Conservation (phyloP, 2,888 invertebrate species). For the Sinopyrophorus schimmeli region DNA sequence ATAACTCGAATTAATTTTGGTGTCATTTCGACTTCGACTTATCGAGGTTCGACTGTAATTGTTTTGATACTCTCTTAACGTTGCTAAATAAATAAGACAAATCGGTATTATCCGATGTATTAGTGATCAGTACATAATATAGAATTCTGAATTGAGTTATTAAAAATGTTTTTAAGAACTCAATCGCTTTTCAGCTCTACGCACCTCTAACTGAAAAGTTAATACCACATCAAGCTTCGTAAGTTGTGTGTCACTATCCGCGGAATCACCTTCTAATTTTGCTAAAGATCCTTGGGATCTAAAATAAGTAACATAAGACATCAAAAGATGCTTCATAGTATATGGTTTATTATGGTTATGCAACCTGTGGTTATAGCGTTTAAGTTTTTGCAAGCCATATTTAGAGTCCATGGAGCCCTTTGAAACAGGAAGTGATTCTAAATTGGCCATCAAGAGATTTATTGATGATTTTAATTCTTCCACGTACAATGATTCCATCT, state of each 20-base stretch:
- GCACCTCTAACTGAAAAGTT: slow-evolving; percentile 94
- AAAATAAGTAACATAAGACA: slow-evolving; percentile 59
- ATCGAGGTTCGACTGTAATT: too few species aligned
- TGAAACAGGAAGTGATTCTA: slow-evolving; percentile 98
- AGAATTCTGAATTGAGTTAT: too few species aligned
- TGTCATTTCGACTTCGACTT: too few species aligned
- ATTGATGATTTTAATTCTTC: slow-evolving; percentile 98
- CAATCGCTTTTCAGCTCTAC: not conserved
- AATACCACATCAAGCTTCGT: slow-evolving; percentile 98
- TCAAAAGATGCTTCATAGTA: slow-evolving; percentile 58
- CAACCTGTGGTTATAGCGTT: slow-evolving; percentile 98
- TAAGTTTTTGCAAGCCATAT: slow-evolving; percentile 96
- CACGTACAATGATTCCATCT: slow-evolving; percentile 99
- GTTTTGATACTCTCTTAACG: too few species aligned
- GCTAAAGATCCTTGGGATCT: slow-evolving; percentile 91
- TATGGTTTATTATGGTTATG: slow-evolving; percentile 57
- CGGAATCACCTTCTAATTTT: slow-evolving; percentile 91
- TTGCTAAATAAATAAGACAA: too few species aligned
- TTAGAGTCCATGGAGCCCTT: slow-evolving; percentile 97
- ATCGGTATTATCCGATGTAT: too few species aligned
- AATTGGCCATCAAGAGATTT: slow-evolving; percentile 96
- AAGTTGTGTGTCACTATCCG: slow-evolving; percentile 92
- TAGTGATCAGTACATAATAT: too few species aligned
- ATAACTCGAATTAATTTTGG: too few species aligned
- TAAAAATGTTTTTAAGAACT: not conserved